Evolutionary conservation across 2,888 invertebrate species (phyloP).

Genomic region (Oscheius sp.): DNA sequence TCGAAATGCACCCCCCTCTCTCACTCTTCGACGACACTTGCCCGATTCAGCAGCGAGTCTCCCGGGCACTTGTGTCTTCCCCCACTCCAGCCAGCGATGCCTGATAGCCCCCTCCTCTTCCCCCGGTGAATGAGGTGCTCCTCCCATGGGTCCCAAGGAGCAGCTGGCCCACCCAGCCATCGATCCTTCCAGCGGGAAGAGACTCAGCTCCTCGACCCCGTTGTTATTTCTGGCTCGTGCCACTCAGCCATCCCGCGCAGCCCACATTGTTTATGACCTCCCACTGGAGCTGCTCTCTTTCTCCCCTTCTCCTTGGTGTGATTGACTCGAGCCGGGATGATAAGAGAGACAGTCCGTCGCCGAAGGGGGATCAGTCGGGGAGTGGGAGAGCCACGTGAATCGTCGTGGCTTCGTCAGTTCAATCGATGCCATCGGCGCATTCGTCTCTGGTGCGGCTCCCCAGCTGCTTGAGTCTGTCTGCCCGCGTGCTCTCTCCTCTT

Average conservation of each 20-base stretch:
- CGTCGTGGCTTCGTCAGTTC: constrained; percentile 7
- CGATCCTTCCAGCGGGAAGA: constrained; percentile 3
- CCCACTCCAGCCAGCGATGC: neutral
- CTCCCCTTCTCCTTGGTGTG: neutral
- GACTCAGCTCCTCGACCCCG: constrained; percentile 8
- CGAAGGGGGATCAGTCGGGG: neutral
- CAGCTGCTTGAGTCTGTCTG: constrained; percentile 27
- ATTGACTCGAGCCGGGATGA: neutral
- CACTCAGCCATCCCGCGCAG: constrained; percentile 19
- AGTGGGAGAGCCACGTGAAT: constrained; percentile 19
- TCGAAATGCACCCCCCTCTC: neutral
- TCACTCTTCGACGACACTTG: neutral
- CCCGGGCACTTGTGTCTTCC: constrained; percentile 7
- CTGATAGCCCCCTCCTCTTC: constrained; percentile 15
- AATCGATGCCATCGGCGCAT: constrained; percentile 21
- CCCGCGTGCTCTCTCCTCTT: too few species aligned
- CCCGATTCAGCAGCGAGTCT: neutral
- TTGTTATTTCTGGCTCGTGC: constrained; percentile 9
- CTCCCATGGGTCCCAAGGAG: constrained; percentile 21
- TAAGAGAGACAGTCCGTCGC: neutral
- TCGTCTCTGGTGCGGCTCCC: constrained; percentile 31
- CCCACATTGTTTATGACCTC: constrained; percentile 29
- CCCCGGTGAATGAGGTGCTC: constrained; percentile 22
- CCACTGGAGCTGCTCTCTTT: neutral
- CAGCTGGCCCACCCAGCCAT: constrained; percentile 20